Conservation (phyloP, 2,113 vertebrate species). For the Leptodactylus fuscus region DNA sequence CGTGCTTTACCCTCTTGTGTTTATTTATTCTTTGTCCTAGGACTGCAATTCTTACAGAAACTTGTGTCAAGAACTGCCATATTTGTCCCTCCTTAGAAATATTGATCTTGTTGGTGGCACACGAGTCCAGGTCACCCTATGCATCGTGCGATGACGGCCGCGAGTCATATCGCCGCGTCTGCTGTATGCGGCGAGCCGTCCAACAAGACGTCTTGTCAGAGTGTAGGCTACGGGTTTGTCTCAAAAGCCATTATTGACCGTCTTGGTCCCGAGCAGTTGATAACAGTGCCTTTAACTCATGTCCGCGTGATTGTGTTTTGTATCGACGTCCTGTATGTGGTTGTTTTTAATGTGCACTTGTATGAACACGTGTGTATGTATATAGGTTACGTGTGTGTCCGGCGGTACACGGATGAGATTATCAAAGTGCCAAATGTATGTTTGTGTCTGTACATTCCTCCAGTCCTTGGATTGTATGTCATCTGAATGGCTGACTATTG, state of each 20-base stretch:
- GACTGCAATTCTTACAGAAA: neutral
- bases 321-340: neutral
- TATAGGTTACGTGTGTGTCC: neutral
- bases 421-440: constrained; percentile 38
- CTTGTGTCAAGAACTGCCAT: too few relatives aligned
- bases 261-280: constrained; percentile 13
- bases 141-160: neutral
- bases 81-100: neutral
- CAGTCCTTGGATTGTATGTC: neutral
- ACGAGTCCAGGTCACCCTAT: neutral
- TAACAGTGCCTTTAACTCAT: constrained; percentile 43
- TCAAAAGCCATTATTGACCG: constrained; percentile 29
- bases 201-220: neutral
- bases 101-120: neutral
- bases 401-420: neutral
- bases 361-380: neutral
- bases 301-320: constrained; percentile 5
- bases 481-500: neutral
- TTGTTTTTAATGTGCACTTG: constrained; percentile 4
- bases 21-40: neutral
- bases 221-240: neutral
- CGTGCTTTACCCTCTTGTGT: neutral
- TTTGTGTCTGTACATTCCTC: neutral
- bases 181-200: neutral
- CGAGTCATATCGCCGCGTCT: neutral